Conservation (phyloP, 2,888 invertebrate genomes). For the Agriopis leucophaearia region DNA sequence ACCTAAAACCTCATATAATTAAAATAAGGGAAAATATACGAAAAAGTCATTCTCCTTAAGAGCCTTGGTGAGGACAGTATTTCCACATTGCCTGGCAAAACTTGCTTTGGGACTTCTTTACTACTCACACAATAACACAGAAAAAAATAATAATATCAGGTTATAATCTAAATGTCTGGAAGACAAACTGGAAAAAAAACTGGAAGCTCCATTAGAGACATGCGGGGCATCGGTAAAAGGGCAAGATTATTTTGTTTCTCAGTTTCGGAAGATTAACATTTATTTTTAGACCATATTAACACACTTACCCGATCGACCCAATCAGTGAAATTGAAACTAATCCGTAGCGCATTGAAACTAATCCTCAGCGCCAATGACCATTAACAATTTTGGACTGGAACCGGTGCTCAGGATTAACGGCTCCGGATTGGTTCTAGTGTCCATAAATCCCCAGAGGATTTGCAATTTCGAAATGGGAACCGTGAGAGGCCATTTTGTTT, state of each 20-base stretch:
- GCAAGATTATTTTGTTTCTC: not conserved
- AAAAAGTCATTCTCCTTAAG: too few relatives aligned
- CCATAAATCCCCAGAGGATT: conserved; percentile 13
- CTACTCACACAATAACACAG: too few relatives aligned
- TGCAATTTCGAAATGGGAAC: conserved; percentile 21
- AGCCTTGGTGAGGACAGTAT: too few relatives aligned
- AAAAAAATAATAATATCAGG: too few relatives aligned
- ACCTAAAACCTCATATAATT: too few relatives aligned
- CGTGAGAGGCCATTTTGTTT: conserved; percentile 17
- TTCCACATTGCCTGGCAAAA: too few relatives aligned
- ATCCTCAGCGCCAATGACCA: conserved; percentile 38
- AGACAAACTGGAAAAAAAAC: too few relatives aligned
- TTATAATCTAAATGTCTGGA: too few relatives aligned
- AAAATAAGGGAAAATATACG: too few relatives aligned
- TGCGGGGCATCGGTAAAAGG: not conserved
- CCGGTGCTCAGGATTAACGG: conserved; percentile 37
- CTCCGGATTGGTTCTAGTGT: conserved; percentile 9
- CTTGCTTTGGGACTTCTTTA: too few relatives aligned
- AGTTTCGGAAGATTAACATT: not conserved
- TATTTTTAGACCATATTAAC: not conserved
- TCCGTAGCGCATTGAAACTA: conserved; percentile 38
- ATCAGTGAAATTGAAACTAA: conserved; percentile 41
- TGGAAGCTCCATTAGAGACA: too few relatives aligned
- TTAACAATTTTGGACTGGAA: conserved; percentile 46
- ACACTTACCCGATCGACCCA: conserved; percentile 2